These are phyloP conservation scores for Caprella mutica DNA, from an alignment of 2,888 invertebrate species.

Conservation along the genomic window DNA sequence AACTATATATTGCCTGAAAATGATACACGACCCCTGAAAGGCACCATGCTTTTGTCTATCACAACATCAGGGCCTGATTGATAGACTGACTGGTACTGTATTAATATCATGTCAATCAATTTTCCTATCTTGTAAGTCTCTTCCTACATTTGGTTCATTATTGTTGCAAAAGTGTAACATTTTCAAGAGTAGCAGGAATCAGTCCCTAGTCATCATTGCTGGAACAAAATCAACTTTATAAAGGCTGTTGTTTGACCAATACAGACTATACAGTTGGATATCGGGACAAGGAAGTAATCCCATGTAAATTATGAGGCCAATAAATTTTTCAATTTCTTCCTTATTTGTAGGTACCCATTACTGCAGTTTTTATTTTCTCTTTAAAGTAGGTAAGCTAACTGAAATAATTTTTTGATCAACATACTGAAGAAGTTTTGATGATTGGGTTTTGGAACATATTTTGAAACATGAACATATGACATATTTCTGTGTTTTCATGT, in stretches of 20 bases:
- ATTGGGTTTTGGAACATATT: too few relatives aligned
- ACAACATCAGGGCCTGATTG: conserved; percentile 11
- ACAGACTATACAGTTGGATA: conserved; percentile 1
- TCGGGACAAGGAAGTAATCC: neutral
- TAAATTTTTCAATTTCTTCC: conserved; percentile 13
- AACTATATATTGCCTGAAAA: conserved; percentile 10
- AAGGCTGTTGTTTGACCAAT: conserved; percentile 12
- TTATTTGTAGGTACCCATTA: conserved; percentile 8
- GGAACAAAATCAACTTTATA: conserved; percentile 12
- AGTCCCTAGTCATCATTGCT: conserved; percentile 4
- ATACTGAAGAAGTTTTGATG: too few relatives aligned
- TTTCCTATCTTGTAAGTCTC: conserved; percentile 10
- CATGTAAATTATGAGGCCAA: conserved; percentile 10
- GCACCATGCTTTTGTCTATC: conserved; percentile 13
- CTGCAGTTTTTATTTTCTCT: neutral
- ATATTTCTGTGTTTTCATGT: too few relatives aligned
- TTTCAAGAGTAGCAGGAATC: conserved; percentile 11
- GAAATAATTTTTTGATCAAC: neutral
- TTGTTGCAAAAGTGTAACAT: conserved; percentile 14
- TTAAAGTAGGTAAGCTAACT: too few relatives aligned
- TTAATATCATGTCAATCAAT: conserved; percentile 1
- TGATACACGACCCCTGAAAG: conserved; percentile 13
- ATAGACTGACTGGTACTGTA: conserved; percentile 6
- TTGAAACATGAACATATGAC: too few relatives aligned
- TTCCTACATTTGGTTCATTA: neutral